Conservation (phyloP, 2,113 vertebrate genomes). For the Apeltes quadracus region DNA sequence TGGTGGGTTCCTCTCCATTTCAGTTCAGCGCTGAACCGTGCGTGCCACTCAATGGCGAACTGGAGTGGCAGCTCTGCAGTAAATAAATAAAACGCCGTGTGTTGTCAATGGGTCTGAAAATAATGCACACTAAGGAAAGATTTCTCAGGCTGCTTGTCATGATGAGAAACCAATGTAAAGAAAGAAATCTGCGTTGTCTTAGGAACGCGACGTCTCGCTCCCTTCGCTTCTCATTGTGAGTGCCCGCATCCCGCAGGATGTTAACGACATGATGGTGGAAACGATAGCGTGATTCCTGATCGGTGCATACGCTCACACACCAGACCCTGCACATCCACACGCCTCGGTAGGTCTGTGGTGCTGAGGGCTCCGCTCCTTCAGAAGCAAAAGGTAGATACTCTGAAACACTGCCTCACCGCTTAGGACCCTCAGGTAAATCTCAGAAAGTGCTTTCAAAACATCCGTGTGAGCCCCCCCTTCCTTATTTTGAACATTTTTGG, state of each 20-base stretch:
- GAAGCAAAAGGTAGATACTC: neutral
- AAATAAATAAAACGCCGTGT: neutral
- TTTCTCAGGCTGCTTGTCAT: neutral
- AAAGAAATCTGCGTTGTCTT: neutral
- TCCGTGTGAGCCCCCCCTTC: neutral
- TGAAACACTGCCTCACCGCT: neutral
- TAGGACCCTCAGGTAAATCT: neutral
- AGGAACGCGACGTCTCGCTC: too few species aligned
- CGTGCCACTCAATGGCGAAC: neutral
- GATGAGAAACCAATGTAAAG: too few species aligned
- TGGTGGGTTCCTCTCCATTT: neutral
- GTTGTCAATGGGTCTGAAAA: neutral
- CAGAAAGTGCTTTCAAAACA: neutral
- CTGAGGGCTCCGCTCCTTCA: neutral
- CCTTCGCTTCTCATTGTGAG: too few species aligned
- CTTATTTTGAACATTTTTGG: neutral
- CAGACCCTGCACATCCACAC: neutral
- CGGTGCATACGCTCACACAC: too few species aligned
- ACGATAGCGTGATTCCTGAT: neutral
- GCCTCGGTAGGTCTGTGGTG: neutral
- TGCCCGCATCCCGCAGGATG: too few species aligned
- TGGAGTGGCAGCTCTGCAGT: neutral
- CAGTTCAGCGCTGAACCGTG: neutral
- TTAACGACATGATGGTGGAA: neutral
- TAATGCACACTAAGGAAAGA: neutral